Percentiles rank a stretch among this genome's conserved stretches.
Conservation (phyloP, 1,140 invertebrate genomes). For the Aporrectodea caliginosa region DNA sequence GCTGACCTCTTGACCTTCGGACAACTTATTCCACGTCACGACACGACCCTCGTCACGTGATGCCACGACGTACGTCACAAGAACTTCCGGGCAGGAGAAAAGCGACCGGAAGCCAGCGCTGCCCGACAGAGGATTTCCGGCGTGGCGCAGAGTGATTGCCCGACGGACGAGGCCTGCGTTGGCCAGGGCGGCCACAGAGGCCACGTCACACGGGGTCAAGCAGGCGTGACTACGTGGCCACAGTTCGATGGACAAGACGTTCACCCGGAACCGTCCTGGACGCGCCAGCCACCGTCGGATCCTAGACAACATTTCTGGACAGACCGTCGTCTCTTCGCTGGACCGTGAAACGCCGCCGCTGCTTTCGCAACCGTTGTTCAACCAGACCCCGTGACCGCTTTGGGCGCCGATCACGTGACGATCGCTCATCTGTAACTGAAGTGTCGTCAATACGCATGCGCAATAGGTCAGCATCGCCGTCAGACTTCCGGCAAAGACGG, state of each 20-base stretch:
- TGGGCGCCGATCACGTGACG: too few species aligned
- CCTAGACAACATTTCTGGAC: not conserved
- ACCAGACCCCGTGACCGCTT: not conserved
- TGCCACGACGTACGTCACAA: not conserved
- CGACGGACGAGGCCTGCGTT: not conserved
- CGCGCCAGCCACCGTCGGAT: not conserved
- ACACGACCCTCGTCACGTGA: not conserved
- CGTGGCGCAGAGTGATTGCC: not conserved
- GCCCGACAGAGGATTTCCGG: not conserved
- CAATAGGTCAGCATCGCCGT: not conserved
- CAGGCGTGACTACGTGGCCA: too few species aligned
- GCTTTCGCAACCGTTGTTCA: not conserved
- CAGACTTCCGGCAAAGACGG: not conserved
- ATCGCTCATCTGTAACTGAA: too few species aligned
- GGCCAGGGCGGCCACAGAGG: not conserved
- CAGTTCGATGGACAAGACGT: not conserved
- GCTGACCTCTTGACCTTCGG: not conserved
- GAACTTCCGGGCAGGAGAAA: not conserved
- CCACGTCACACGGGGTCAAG: not conserved
- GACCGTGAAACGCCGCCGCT: too few species aligned
- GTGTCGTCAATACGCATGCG: not conserved
- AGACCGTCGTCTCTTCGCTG: not conserved
- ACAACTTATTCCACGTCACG: not conserved
- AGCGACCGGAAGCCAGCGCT: not conserved
- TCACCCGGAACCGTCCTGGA: not conserved